phyloP scores from a whole-genome alignment of 2,888 invertebrate species.

The Osedax fenrisi region DNA sequence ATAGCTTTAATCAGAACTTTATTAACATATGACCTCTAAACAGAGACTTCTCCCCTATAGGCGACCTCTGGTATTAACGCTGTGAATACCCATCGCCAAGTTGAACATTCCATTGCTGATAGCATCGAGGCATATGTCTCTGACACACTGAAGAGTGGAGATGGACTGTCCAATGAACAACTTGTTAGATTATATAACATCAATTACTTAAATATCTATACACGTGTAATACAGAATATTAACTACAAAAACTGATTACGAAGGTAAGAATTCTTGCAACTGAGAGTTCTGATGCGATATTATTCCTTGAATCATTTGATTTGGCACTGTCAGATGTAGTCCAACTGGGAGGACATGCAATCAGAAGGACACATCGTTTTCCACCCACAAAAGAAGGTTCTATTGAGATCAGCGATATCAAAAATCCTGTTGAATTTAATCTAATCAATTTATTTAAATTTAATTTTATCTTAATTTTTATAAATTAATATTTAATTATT shows the following conservation, averaged over 20 bases:
- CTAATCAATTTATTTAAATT: too few species aligned
- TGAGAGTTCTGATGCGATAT: conserved; percentile 32
- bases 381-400: conserved; percentile 33
- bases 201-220: too few species aligned
- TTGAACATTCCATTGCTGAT: conserved; percentile 29
- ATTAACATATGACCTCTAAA: not conserved
- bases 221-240: too few species aligned
- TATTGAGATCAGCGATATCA: too few species aligned
- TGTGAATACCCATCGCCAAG: conserved; percentile 31
- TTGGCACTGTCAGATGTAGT: conserved; percentile 33
- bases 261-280: conserved; percentile 30
- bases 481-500: too few species aligned
- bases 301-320: conserved; percentile 30
- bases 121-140: conserved; percentile 25
- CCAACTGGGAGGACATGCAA: conserved; percentile 35
- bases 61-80: conserved; percentile 34
- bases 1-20: not conserved
- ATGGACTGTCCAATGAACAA: conserved; percentile 28
- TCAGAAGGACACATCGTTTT: conserved; percentile 34
- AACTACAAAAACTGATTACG: too few species aligned
- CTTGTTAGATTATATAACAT: too few species aligned
- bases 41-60: not conserved
- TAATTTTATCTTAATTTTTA: too few species aligned
- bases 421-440: too few species aligned
- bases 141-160: conserved; percentile 26